phyloP scores from a whole-genome alignment of 2,888 invertebrate species.

The Julus scandinavius region DNA sequence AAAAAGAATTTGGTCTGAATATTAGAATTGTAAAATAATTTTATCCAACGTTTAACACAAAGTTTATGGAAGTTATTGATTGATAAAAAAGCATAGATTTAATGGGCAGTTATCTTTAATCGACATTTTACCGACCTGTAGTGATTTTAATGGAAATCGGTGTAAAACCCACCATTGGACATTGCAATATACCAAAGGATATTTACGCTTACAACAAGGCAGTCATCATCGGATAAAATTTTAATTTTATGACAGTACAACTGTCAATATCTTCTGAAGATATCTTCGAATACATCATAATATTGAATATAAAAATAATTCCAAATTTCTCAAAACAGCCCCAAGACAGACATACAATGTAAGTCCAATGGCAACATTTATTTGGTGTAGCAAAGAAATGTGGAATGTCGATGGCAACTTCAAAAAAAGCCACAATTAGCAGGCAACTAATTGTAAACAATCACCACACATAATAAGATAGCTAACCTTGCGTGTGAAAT shows the following conservation, averaged over 20 bases:
- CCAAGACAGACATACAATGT: conserved; percentile 2
- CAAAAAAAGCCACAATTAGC: neutral
- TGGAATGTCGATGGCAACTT: neutral
- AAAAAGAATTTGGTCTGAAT: too few relatives aligned
- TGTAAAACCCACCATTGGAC: neutral
- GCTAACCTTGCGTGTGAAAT: neutral
- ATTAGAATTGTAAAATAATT: too few relatives aligned
- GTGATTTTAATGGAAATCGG: too few relatives aligned
- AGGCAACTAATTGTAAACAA: neutral
- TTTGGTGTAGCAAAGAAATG: neutral
- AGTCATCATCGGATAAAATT: neutral
- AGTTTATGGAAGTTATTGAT: too few relatives aligned
- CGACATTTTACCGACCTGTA: too few relatives aligned
- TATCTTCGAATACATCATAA: neutral
- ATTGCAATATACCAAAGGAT: neutral
- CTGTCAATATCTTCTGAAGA: neutral
- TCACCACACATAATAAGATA: conserved; percentile 1
- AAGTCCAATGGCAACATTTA: conserved; percentile 3
- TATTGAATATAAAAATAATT: neutral
- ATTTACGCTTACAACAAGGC: neutral
- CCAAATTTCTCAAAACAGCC: neutral
- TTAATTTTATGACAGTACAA: neutral
- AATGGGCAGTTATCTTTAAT: too few relatives aligned
- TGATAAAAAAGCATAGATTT: too few relatives aligned
- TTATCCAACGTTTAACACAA: too few relatives aligned